Base-by-base conservation (phyloP, 92 coral and sea anemone species). In the Nematostella vectensis region DNA sequence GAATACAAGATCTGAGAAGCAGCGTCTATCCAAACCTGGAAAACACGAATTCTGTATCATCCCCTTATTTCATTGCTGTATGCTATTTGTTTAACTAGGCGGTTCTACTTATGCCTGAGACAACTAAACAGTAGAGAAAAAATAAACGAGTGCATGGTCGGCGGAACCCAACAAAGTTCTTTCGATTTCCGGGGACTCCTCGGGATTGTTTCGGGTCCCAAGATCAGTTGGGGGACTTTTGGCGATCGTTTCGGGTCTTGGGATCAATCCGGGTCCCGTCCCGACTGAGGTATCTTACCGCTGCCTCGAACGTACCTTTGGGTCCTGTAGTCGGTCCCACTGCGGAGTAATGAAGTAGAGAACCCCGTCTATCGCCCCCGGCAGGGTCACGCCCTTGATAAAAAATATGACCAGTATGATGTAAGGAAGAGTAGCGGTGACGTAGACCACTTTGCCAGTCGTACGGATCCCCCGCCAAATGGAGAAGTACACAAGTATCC, bases 371-470 rank as follows among this genome's bases (percentile, higher is more conserved):
- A 61, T 63, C 2, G 94, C 79, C 0, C 96, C 96, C 33, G 83
- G 88, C 43, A 89, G 61, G 1, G 96, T 89, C 47, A 82, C 67
- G 27, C 96, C 96, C 48, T 94, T 83, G 47, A 89, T 57, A 30
- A 89, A 68, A 31, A 84, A 55, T 40, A 84, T 70, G 18, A 84
- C 24, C 13, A 88, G 71, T 18, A 79, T 77, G 40, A 88, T 37
- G 75, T 83, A 88, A 12, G 96, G 96, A 6, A 77, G 72, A 18
- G 88, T 84, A 42, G 88, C 94, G 3, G 96, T 88, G 62, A 88
- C 94, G 86, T 86, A 88, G 49, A 83, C 96, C 38, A 88, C 91
- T 75, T 89, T 89, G 50, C 96, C 96, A 17, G 88, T 84, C 15
- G 96, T 80, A 23, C 89, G 64, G 61, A 89, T 85, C 12, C 96